Evolutionary conservation across 2,888 invertebrate species (phyloP).

Genomic region (Lamellibrachia satsuma): DNA sequence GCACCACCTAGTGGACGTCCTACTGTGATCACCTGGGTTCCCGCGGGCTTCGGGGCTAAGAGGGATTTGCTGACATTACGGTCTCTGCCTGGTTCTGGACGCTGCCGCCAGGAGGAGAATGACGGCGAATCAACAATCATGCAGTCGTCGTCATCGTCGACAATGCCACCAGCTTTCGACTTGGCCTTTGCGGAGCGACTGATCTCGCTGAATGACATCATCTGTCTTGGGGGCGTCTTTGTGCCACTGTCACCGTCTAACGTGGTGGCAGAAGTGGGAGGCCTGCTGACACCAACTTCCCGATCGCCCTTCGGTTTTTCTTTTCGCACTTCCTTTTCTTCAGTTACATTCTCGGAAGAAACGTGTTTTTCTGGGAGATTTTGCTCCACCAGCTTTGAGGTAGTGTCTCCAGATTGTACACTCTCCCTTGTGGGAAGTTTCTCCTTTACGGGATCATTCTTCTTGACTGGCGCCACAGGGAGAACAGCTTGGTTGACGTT

Average conservation of each 20-base stretch:
- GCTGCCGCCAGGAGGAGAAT: background rate
- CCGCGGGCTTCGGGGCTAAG: background rate
- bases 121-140: constrained; percentile 5
- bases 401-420: background rate
- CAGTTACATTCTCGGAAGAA: background rate
- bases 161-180: background rate
- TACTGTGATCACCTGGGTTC: background rate
- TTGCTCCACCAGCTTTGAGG: background rate
- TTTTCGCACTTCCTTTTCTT: background rate
- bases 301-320: background rate
- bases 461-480: background rate
- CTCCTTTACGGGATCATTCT: background rate
- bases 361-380: background rate
- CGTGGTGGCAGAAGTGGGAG: background rate
- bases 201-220: background rate
- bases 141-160: background rate
- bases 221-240: background rate
- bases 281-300: background rate
- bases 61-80: background rate
- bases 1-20: background rate
- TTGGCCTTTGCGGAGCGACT: background rate
- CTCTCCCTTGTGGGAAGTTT: background rate
- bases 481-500: background rate
- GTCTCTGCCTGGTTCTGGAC: background rate
- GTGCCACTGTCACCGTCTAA: background rate